Conservation (phyloP, 2,797 vertebrate genomes). For the Pantherophis alleghaniensis region DNA sequence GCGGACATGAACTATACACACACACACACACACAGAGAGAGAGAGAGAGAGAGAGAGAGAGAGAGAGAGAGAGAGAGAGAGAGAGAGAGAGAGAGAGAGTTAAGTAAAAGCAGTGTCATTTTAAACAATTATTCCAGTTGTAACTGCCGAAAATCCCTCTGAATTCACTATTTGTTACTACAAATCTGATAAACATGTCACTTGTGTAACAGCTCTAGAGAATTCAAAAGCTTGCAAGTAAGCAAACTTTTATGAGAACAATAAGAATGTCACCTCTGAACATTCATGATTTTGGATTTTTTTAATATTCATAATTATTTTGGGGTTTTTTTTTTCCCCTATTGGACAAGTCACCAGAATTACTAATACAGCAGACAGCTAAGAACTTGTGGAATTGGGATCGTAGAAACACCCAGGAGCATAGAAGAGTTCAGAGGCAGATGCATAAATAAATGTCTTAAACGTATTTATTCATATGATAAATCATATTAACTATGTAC, state of each 20-base stretch:
- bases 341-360: neutral
- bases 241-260: neutral
- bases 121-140: neutral
- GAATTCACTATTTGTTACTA: neutral
- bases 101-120: neutral
- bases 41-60: neutral
- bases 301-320: neutral
- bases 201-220: neutral
- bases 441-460: too few relatives aligned
- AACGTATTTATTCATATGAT: too few relatives aligned
- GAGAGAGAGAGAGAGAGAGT: neutral
- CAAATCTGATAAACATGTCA: neutral
- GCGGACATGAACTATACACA: neutral
- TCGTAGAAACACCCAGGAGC: too few relatives aligned
- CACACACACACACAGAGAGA: too few relatives aligned
- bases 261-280: neutral
- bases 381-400: neutral
- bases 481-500: too few relatives aligned
- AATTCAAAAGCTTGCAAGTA: neutral
- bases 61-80: too few relatives aligned
- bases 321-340: neutral
- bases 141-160: neutral
- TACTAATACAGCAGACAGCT: neutral
- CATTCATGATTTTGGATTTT: neutral
- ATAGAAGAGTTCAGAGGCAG: too few relatives aligned